phyloP scores from a whole-genome alignment of 2,888 invertebrate genomes.

The Salticus scenicus region DNA sequence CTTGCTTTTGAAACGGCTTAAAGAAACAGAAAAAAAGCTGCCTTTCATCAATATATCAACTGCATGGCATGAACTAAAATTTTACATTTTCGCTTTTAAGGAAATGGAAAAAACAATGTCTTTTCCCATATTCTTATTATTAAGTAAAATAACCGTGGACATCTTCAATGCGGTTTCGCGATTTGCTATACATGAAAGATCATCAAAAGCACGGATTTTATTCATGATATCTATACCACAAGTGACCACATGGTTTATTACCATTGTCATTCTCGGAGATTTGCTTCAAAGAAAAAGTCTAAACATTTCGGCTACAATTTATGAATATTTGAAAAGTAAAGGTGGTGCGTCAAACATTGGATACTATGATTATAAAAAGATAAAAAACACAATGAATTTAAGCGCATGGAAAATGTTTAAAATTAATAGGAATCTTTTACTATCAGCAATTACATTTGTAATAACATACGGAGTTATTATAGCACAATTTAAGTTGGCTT shows the following conservation, averaged over 20 bases:
- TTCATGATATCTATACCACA: neutral
- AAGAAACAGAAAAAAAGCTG: neutral
- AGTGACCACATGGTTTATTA: neutral
- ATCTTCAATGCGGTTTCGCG: neutral
- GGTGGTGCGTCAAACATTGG: neutral
- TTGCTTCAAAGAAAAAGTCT: neutral
- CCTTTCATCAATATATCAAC: neutral
- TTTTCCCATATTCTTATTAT: neutral
- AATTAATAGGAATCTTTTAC: neutral
- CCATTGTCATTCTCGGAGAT: neutral
- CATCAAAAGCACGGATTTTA: neutral
- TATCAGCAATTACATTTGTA: neutral
- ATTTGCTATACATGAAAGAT: neutral
- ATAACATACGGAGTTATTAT: neutral
- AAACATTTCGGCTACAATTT: neutral
- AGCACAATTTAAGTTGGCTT: neutral
- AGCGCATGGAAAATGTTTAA: neutral
- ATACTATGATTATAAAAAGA: neutral
- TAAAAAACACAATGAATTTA: neutral
- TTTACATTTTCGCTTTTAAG: no score
- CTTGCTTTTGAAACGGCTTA: neutral
- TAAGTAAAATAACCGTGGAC: neutral
- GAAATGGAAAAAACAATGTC: neutral
- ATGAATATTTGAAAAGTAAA: neutral
- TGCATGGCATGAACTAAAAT: neutral